phyloP scores from a whole-genome alignment of 1,140 invertebrate genomes.

The Samia ricini region DNA sequence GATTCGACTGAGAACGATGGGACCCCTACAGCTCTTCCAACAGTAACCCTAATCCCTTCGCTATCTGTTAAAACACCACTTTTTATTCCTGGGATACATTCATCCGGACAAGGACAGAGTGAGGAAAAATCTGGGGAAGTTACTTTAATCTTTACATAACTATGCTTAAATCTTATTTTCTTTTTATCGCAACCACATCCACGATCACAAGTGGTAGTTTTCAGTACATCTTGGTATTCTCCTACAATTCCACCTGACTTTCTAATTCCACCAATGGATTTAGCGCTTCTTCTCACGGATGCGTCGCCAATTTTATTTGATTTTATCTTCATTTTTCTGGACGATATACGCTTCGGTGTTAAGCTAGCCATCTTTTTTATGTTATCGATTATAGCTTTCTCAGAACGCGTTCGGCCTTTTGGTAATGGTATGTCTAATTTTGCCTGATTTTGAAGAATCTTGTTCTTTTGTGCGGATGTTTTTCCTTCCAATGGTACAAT shows the following conservation, averaged over 20 bases:
- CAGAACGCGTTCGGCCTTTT: conserved; percentile 30
- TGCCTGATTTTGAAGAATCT: conserved; percentile 30
- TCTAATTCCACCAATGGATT: conserved; percentile 10
- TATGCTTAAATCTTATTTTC: conserved; percentile 63
- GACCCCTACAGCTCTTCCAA: conserved; percentile 41
- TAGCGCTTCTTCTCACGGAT: conserved; percentile 19
- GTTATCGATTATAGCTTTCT: conserved; percentile 25
- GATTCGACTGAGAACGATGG: conserved; percentile 19
- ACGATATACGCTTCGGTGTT: conserved; percentile 9
- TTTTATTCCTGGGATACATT: conserved; percentile 52
- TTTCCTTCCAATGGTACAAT: conserved; percentile 18
- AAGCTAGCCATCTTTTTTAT: neutral
- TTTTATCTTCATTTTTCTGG: conserved; percentile 36
- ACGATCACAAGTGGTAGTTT: conserved; percentile 52
- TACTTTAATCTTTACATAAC: conserved; percentile 59
- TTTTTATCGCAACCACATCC: conserved; percentile 60
- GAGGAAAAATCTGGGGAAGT: conserved; percentile 59
- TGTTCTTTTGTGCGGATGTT: conserved; percentile 33
- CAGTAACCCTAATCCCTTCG: conserved; percentile 57
- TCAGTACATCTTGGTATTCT: conserved; percentile 46
- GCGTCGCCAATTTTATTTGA: conserved; percentile 29
- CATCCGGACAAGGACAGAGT: conserved; percentile 48
- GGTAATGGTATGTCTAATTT: conserved; percentile 34
- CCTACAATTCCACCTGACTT: conserved; percentile 34
- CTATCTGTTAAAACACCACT: conserved; percentile 51